Evolutionary conservation across 1,140 invertebrate genomes (phyloP).

Genomic region (Anthonomus grandis): DNA sequence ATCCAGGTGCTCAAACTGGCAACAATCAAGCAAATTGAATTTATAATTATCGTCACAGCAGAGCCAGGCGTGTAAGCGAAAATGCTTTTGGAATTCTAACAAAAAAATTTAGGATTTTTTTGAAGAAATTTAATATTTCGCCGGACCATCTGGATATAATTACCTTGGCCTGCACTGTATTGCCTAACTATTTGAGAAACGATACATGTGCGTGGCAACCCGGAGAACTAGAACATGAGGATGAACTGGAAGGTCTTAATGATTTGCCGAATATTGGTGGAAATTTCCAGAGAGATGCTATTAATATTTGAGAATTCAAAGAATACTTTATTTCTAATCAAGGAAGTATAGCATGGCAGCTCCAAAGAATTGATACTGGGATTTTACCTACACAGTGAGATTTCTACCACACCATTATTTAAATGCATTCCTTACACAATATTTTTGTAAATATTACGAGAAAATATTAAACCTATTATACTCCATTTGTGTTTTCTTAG

Average conservation of each 20-base stretch:
- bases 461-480: too few relatives aligned
- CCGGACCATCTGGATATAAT: slow-evolving; percentile 8
- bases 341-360: too few relatives aligned
- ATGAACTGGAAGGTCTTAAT: slow-evolving; percentile 1
- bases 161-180: slow-evolving; percentile 11
- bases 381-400: not conserved
- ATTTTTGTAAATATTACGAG: too few relatives aligned
- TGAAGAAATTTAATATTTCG: slow-evolving; percentile 27
- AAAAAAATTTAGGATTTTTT: slow-evolving; percentile 20
- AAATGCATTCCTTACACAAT: too few relatives aligned
- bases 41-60: slow-evolving; percentile 26
- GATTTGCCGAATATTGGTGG: slow-evolving; percentile 8
- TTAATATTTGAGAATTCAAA: slow-evolving; percentile 16
- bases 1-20: slow-evolving; percentile 33
- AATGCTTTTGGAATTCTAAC: slow-evolving; percentile 17
- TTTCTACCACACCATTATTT: not conserved
- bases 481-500: too few relatives aligned
- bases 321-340: slow-evolving; percentile 19
- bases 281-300: slow-evolving; percentile 17
- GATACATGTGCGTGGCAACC: slow-evolving; percentile 24
- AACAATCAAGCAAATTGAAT: slow-evolving; percentile 20
- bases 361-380: not conserved
- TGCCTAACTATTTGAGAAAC: slow-evolving; percentile 22
- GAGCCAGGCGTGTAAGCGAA: slow-evolving; percentile 18
- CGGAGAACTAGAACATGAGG: slow-evolving; percentile 14